Base-by-base conservation (phyloP, 37 sponge, comb jelly and placozoan genomes). In the Halichondria panicea region DNA sequence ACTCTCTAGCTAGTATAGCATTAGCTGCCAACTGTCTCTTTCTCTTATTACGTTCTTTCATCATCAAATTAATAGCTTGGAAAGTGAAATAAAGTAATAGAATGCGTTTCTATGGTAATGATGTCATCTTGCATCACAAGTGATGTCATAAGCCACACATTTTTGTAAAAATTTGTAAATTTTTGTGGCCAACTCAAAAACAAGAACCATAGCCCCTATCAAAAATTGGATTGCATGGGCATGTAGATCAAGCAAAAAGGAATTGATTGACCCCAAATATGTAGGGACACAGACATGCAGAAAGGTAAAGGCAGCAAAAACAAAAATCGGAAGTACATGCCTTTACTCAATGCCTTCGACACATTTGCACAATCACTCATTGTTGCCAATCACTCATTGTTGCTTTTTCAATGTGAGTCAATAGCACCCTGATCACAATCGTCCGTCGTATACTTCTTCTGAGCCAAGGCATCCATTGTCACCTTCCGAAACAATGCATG, bases 281-380 rank as follows among this genome's bases (percentile, higher is more conserved):
- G 4, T 21, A 3, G 6, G n/a, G 12, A 21, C 27, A 37, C 24
- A 4, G 69, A 7, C 5, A 22, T 13, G 22, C 25, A 37, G 36
- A n/a, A 4, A 45, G 32, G 48, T 18, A 41, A 30, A 37, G 7
- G 46, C 46, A 12, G 36, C 5, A 40, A 43, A 28, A 44, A 24
- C 6, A 68, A 68, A 68, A 68, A 68, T 44, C 32, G 69, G 69
- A 68, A 68, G 69, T 68, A n/a, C 22, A 43, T 68, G 65, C 24
- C 69, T 43, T 41, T n/a, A n/a, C n/a, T n/a, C n/a, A n/a, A n/a
- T n/a, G n/a, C n/a, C n/a, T n/a, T n/a, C n/a, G n/a, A n/a, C n/a
- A n/a, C n/a, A n/a, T n/a, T n/a, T n/a, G n/a, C n/a, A n/a, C n/a
- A n/a, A n/a, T n/a, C n/a, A n/a, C n/a, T n/a, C n/a, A n/a, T n/a